phyloP scores from a whole-genome alignment of 2,888 invertebrate species.

The Ennomos fuscantarius region DNA sequence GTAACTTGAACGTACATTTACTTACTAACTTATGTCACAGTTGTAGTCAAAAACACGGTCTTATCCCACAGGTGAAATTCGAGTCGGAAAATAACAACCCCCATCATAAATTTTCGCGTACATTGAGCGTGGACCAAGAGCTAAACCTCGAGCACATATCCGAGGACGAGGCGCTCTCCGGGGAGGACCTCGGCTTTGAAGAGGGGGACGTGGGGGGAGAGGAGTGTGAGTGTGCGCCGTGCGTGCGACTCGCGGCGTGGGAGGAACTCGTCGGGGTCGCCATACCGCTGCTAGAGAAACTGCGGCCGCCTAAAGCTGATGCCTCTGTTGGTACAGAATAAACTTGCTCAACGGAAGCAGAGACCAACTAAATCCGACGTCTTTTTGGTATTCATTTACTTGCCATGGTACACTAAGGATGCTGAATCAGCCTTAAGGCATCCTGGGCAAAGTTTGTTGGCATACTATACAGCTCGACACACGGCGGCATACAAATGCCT shows the following conservation, averaged over 20 bases:
- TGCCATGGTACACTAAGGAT: too few relatives aligned
- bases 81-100: constrained; percentile 59
- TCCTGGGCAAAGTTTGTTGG: too few relatives aligned
- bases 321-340: constrained; percentile 74
- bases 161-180: constrained; percentile 56
- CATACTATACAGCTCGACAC: too few relatives aligned
- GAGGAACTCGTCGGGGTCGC: constrained; percentile 91
- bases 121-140: constrained; percentile 55
- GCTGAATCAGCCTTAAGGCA: too few relatives aligned
- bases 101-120: constrained; percentile 43
- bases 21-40: too few relatives aligned
- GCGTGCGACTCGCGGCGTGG: constrained; percentile 84
- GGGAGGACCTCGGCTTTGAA: constrained; percentile 74
- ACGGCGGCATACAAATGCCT: too few relatives aligned
- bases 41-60: neutral
- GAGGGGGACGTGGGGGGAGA: constrained; percentile 64
- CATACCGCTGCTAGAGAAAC: constrained; percentile 88
- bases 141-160: constrained; percentile 53
- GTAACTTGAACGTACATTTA: too few relatives aligned
- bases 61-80: constrained; percentile 61
- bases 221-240: constrained; percentile 70
- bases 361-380: too few relatives aligned
- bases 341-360: constrained; percentile 1
- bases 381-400: too few relatives aligned
- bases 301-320: constrained; percentile 74